phyloP scores from a whole-genome alignment of 2,113 vertebrate species.

The Pterocles burchelli region DNA sequence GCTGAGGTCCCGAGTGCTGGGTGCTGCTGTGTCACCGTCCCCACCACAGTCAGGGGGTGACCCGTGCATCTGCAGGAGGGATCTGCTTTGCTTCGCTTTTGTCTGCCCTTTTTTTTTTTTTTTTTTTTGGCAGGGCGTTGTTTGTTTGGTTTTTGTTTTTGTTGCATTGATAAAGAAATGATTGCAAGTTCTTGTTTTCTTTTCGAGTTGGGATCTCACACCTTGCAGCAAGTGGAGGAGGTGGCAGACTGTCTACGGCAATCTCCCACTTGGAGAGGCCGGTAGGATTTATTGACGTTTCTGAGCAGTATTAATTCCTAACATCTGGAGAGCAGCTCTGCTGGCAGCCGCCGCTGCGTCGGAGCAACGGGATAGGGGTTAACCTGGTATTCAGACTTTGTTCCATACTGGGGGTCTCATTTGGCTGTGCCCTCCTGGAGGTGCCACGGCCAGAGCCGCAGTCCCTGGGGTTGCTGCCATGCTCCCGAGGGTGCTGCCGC shows the following conservation, averaged over 20 bases:
- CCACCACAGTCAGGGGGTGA: not conserved
- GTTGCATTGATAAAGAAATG: not conserved
- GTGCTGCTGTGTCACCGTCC: not conserved
- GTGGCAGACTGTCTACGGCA: not conserved
- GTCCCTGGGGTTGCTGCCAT: rapidly evolving
- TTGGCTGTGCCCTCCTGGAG: not conserved
- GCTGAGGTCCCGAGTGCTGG: not conserved
- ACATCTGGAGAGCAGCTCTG: conserved; percentile 28
- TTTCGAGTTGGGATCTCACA: not conserved
- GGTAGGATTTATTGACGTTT: not conserved
- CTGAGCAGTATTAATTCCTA: not conserved
- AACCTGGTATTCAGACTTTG: not conserved
- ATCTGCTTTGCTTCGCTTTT: not conserved
- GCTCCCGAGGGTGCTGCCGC: not conserved
- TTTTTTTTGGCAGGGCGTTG: too few species aligned
- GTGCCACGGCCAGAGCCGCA: rapidly evolving
- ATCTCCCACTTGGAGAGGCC: not conserved
- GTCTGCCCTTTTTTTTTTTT: not conserved
- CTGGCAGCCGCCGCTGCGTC: rapidly evolving
- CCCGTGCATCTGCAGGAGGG: not conserved
- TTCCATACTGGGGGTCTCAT: not conserved
- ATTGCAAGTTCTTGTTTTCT: not conserved
- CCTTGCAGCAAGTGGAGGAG: not conserved
- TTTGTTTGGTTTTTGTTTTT: not conserved
- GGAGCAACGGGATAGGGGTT: rapidly evolving